phyloP scores from a whole-genome alignment of 23 tunicate genomes.

The Styela clava region DNA sequence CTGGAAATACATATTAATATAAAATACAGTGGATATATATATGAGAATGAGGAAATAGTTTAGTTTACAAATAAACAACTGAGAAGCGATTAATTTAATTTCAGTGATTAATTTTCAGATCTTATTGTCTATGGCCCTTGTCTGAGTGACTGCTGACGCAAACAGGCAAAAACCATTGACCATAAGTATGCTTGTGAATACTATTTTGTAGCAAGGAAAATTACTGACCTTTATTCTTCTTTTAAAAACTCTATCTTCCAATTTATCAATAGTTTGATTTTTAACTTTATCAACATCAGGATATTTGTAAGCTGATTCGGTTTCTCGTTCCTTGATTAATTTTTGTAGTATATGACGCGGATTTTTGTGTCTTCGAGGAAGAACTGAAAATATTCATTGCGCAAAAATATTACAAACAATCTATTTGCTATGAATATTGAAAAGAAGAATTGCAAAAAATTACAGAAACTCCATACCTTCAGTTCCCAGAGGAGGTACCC shows the following conservation, averaged over 20 bases:
- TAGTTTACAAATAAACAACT: no score
- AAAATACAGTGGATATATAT: no score
- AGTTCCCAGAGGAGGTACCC: slow-evolving; percentile 38
- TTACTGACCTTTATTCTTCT: slow-evolving; percentile 23
- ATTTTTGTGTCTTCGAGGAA: neutral
- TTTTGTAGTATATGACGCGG: neutral
- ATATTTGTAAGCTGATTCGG: slow-evolving; percentile 41
- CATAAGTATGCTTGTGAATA: no score
- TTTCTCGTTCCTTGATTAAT: slow-evolving; percentile 18
- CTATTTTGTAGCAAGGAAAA: neutral
- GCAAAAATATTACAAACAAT: neutral
- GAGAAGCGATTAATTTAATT: neutral
- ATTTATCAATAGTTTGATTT: neutral
- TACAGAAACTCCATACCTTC: neutral
- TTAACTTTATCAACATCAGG: slow-evolving; percentile 18
- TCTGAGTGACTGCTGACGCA: no score
- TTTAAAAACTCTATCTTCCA: slow-evolving; percentile 5
- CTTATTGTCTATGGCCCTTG: no score
- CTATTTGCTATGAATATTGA: neutral
- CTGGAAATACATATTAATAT: no score
- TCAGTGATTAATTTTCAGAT: neutral
- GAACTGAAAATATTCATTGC: neutral
- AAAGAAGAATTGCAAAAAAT: neutral
- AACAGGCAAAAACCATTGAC: no score
- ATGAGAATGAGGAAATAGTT: no score